A percentile compares a stretch with the other conserved stretches of the same genome.
phyloP scores from a whole-genome alignment of 2,888 invertebrate species.

The Thera britannica region DNA sequence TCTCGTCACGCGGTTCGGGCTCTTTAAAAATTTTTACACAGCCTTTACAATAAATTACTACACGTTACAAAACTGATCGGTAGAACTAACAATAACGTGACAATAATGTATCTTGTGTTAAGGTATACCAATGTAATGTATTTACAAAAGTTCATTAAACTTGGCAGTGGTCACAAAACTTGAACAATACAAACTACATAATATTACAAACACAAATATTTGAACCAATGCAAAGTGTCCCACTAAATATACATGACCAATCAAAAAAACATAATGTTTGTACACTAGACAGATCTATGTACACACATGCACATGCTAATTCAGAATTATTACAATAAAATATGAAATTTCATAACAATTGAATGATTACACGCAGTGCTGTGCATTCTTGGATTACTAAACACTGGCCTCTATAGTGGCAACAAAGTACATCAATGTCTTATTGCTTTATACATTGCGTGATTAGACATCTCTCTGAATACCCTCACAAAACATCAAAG shows the following conservation, averaged over 20 bases:
- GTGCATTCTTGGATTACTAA: not conserved
- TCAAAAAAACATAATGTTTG: constrained; percentile 16
- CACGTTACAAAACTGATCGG: constrained; percentile 81
- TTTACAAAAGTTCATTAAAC: constrained; percentile 74
- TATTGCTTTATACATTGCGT: not conserved
- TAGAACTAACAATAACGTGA: constrained; percentile 77
- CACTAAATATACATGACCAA: constrained; percentile 21
- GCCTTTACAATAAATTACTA: constrained; percentile 83
- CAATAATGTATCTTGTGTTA: constrained; percentile 61
- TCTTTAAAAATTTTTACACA: constrained; percentile 79
- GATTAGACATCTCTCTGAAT: not conserved
- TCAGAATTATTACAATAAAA: constrained; percentile 32
- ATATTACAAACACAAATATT: constrained; percentile 38
- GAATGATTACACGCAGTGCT: constrained; percentile 30
- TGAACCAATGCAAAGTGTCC: constrained; percentile 36
- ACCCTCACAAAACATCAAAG: not conserved
- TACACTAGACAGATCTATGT: constrained; percentile 33
- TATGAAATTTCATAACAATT: constrained; percentile 26
- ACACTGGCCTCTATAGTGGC: not conserved
- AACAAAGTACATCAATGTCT: not conserved
- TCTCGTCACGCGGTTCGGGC: constrained; percentile 69
- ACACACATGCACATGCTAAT: constrained; percentile 36
- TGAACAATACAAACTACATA: constrained; percentile 24
- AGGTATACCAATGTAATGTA: constrained; percentile 73
- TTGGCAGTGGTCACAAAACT: constrained; percentile 64